Percentiles rank a stretch among this genome's conserved stretches.
Conservation (phyloP, 2,888 invertebrate genomes). For the Tetragnatha montana region DNA sequence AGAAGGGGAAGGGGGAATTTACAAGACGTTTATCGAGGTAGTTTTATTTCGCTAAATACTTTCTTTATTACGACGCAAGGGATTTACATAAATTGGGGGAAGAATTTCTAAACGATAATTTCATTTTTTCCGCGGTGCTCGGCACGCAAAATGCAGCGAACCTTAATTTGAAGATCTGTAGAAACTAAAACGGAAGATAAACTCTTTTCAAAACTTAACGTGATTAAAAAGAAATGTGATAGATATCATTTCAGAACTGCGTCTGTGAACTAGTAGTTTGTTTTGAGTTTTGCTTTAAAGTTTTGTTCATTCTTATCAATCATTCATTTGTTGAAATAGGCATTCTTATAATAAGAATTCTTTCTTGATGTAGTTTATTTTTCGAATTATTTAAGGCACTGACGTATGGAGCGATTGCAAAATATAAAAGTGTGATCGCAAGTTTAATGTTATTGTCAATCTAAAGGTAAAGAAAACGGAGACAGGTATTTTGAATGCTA, state of each 20-base stretch:
- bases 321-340: no score
- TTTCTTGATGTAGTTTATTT: no score
- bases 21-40: constrained; percentile 52
- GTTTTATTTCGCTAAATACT: constrained; percentile 67
- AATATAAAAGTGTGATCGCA: no score
- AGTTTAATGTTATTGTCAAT: no score
- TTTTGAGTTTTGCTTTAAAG: no score
- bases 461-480: no score
- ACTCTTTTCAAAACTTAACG: neutral
- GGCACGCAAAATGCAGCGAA: neutral
- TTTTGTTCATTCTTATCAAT: no score
- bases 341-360: no score
- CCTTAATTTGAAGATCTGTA: neutral
- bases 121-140: neutral
- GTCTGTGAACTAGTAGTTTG: neutral
- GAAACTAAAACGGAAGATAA: neutral
- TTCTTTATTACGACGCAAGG: constrained; percentile 67
- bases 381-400: no score
- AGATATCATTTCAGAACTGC: neutral
- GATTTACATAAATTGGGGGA: constrained; percentile 48
- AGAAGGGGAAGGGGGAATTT: constrained; percentile 36
- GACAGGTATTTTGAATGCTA: no score
- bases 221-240: neutral
- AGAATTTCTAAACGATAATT: constrained; percentile 8
- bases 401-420: no score